Base-by-base conservation (phyloP, 1,140 invertebrate species). In the Elymnias hypermnestra region DNA sequence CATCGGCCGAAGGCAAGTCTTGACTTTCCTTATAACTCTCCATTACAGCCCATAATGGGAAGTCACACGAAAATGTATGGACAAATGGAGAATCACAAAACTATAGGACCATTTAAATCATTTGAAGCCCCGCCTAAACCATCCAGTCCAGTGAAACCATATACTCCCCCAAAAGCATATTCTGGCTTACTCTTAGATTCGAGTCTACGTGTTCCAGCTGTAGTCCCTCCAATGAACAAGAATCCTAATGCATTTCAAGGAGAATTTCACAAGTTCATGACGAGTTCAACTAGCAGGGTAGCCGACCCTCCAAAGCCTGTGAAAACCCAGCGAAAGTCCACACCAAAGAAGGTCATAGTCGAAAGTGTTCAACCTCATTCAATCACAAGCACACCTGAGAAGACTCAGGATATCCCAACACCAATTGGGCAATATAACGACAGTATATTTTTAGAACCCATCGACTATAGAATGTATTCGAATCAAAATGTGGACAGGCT, bases 231-330 rank as follows among this genome's bases (percentile, higher is more conserved):
- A 0, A 60, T 79, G 2, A 71, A 81, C 23, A 77, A 79, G 45
- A 69, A 77, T 22, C 74, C 72, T 0, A 78, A 61, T 28, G 75
- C 75, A 5, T 83, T 83, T 37, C 61, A 78, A 51, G 65, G 63
- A 0, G 79, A 83, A 58, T 83, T 83, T 26, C 66, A 76, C 17
- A 82, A 79, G 50, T 83, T 83, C 17, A 79, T 82, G 72, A 41
- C 33, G 2, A 36, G 33, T 12, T n/a, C 33, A 21, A 8, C 33
- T 10, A 36, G 19, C 9, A 4, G 45, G 19, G 3, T 52, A 60
- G n/a, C 42, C 47, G 15, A 42, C 19, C 19, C 31, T 7, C 0
- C 18, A 37, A 18, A 22, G 18, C 2, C 21, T 21, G 13, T 12
- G 4, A 38, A 47, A 49, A 7, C 22, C 2, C 19, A 31, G 3